Evolutionary conservation across 1,140 invertebrate genomes (phyloP), one percentile per base, ranked within the genome.

Genomic region (Odontomachus brunneus): DNA sequence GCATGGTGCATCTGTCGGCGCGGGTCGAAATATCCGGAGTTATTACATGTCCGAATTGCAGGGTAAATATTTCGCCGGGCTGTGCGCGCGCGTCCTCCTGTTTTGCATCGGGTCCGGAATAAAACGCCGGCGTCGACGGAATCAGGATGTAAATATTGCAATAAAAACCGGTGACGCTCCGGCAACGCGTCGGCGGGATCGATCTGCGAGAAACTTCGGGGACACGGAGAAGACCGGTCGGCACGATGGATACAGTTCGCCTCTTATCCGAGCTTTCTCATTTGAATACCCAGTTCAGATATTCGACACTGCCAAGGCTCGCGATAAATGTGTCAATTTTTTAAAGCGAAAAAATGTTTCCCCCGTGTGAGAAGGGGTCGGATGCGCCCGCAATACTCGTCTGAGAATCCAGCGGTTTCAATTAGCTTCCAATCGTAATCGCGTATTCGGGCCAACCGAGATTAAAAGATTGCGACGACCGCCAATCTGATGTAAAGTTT

Each of bases 21-120:
- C 22, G 51, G 51, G 33, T 51, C 69, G 75, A 55, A 80, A 80
- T 80, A 80, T 80, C 53, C 75, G 33, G 75, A 80, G 75, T 80
- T 80, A 80, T 80, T 80, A 80, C 75, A 80, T 80, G 75, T 80
- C 51, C 75, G 75, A 80, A 80, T 80, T 80, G 75, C 51, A 80
- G 67, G 51, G 75, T 80, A 80, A 80, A 80, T 80, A 80, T 80
- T 80, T 80, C 65, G 51, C 51, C 33, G 65, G 63, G 26, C 44
- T 15, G 62, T 44, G 62, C 17, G 22, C 29, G 24, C 63, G 12
- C n/a, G n/a, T n/a, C n/a, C 74, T 44, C 51, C 51, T 48, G 65
- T 69, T 80, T 80, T 80, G 75, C 75, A 80, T 80, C 51, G 65
- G 65, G 57, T n/a, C 17, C 24, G 24, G 48, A 33, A 78, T 78